Evolutionary conservation across 1,140 invertebrate species (phyloP).

Genomic region (Lycorma delicatula): DNA sequence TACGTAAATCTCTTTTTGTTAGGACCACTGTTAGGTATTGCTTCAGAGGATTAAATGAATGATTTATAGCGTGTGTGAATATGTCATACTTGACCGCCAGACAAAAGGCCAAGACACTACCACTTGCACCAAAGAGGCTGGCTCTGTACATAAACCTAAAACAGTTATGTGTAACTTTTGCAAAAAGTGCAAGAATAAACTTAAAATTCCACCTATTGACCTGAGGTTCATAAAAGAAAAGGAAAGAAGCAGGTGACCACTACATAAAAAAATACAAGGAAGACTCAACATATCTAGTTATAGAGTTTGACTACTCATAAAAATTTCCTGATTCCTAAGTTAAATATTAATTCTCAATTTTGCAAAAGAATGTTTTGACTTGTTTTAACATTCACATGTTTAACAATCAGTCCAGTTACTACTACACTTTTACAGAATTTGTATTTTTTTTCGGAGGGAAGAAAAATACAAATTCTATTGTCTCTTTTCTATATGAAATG

Average conservation of each 20-base stretch:
- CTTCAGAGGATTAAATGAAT: too few relatives aligned
- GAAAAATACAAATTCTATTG: neutral
- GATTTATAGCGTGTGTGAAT: too few relatives aligned
- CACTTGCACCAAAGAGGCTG: too few relatives aligned
- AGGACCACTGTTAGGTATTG: too few relatives aligned
- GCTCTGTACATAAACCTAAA: too few relatives aligned
- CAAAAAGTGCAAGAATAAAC: neutral
- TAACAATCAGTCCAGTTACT: neutral
- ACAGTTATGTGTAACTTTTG: neutral
- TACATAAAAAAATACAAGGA: neutral
- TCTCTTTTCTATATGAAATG: too few relatives aligned
- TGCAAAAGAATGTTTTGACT: neutral
- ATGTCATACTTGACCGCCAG: too few relatives aligned
- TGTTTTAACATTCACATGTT: neutral
- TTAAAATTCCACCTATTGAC: neutral
- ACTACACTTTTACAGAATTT: neutral
- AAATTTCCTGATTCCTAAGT: neutral
- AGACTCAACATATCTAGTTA: too few relatives aligned
- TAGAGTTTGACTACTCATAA: neutral
- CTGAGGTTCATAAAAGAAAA: neutral
- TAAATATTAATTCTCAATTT: neutral
- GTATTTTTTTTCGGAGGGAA: too few relatives aligned
- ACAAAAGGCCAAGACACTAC: too few relatives aligned
- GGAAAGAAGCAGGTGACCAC: too few relatives aligned
- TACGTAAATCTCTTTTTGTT: too few relatives aligned